phyloP scores from a whole-genome alignment of 2,797 vertebrate species.

The Lutjanus campechanus region DNA sequence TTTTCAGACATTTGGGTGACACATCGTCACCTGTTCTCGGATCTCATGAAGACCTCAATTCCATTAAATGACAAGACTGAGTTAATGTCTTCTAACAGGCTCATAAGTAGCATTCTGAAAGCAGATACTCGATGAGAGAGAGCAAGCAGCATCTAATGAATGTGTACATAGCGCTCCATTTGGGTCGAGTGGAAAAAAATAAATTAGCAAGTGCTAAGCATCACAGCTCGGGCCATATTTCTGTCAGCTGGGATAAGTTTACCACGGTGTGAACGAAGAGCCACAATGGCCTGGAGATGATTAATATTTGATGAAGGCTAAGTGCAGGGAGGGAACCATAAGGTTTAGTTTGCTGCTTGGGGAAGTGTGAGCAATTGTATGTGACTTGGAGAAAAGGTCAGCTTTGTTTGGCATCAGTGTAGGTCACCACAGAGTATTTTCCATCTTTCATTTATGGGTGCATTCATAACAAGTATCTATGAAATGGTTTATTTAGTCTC shows the following conservation, averaged over 20 bases:
- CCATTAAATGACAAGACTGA: constrained; percentile 51
- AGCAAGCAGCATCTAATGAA: constrained; percentile 64
- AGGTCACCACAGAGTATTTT: constrained; percentile 35
- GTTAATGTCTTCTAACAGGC: constrained; percentile 63
- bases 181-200: constrained; percentile 46
- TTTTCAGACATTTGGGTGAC: constrained; percentile 10
- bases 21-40: constrained; percentile 21
- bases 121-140: constrained; percentile 38
- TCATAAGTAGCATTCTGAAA: constrained; percentile 39
- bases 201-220: constrained; percentile 63
- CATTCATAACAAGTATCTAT: constrained; percentile 19
- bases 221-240: constrained; percentile 55
- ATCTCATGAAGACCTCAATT: constrained; percentile 44
- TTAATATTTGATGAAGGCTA: constrained; percentile 79
- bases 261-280: constrained; percentile 59
- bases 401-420: constrained; percentile 64
- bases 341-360: constrained; percentile 56
- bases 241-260: constrained; percentile 62
- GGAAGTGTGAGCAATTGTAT: constrained; percentile 61
- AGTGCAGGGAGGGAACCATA: constrained; percentile 65
- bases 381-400: constrained; percentile 70
- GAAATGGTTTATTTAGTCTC: constrained; percentile 24
- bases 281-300: constrained; percentile 57
- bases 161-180: constrained; percentile 63
- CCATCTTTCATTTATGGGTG: constrained; percentile 24